These are phyloP conservation scores for Creontiades dilutus DNA, from an alignment of 2,888 invertebrate species.

Conservation along the genomic window DNA sequence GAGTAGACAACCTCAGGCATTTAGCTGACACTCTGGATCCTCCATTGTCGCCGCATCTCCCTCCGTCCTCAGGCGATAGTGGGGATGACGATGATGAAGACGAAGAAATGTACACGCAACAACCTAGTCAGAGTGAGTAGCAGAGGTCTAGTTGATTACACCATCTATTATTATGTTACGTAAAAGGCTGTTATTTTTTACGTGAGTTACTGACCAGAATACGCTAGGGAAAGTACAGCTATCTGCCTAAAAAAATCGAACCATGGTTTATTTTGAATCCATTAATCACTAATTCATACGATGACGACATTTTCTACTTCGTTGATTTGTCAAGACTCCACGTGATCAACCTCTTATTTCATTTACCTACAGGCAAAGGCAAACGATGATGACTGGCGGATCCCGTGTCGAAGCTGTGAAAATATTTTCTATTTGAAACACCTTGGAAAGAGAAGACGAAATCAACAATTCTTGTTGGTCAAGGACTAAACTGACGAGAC, in stretches of 20 bases:
- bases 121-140: conserved; percentile 51
- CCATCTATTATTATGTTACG: no score
- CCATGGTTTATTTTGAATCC: no score
- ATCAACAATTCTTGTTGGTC: neutral
- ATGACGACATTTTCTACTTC: no score
- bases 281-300: no score
- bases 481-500: neutral
- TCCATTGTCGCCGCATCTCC: conserved; percentile 64
- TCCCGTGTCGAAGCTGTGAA: conserved; percentile 40
- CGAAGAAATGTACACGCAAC: conserved; percentile 39
- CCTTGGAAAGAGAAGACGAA: neutral
- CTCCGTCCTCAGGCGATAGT: conserved; percentile 62
- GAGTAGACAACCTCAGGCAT: conserved; percentile 84
- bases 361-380: conserved; percentile 38
- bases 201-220: no score
- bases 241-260: no score
- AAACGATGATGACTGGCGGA: conserved; percentile 61
- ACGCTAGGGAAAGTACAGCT: no score
- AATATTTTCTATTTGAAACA: neutral
- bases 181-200: no score
- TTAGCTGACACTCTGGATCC: conserved; percentile 83
- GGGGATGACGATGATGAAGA: conserved; percentile 67
- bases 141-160: no score
- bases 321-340: no score
- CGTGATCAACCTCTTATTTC: neutral